Evolutionary conservation across 2,113 vertebrate genomes (phyloP), one percentile per base, ranked within the genome.

Genomic region (Dicerorhinus sumatrensis): DNA sequence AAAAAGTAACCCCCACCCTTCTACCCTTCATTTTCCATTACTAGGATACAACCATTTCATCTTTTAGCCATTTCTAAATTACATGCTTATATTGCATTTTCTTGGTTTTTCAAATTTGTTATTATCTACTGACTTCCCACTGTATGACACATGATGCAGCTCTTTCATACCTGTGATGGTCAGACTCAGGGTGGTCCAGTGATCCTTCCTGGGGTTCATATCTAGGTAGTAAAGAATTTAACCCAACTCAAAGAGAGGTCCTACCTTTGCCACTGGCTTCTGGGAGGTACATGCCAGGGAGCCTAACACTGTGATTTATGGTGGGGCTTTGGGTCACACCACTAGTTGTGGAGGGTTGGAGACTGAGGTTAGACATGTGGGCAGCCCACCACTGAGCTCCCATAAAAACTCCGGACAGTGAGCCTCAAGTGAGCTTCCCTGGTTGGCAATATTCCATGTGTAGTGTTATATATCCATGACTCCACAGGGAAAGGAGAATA

Each of bases 11-110:
- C 33, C 14, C 33, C 23, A 31, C 33, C 31, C 20, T 73, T 42
- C 8, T 4, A 67, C 8, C 9, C 36, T 77, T 84, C 31, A 87
- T 63, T 87, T 96, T 85, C 14, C 20, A 95, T 36, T 39, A 23
- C 10, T 33, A 63, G 72, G 39, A 63, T 60, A 27, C 42, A 77
- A 76, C 33, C 31, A 87, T 77, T 79, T 75, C 25, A 51, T 63
- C 56, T 92, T 72, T 72, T 54, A 81, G 56, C 56, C 23, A 56
- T 87, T 91, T 95, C 62, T 84, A 77, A 72, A 46, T 86, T 63
- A 56, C 48, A 14, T 79, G 13, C 51, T 83, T 56, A 46, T 42
- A 89, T 31, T 60, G 2, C 29, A 80, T 46, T 80, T 79, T 81
- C 81, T 79, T 54, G 25, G 36, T 69, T 95, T 95, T 86, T 72